phyloP scores from a whole-genome alignment of 2,888 invertebrate species.

The Gastracanthus pulcherrimus region DNA sequence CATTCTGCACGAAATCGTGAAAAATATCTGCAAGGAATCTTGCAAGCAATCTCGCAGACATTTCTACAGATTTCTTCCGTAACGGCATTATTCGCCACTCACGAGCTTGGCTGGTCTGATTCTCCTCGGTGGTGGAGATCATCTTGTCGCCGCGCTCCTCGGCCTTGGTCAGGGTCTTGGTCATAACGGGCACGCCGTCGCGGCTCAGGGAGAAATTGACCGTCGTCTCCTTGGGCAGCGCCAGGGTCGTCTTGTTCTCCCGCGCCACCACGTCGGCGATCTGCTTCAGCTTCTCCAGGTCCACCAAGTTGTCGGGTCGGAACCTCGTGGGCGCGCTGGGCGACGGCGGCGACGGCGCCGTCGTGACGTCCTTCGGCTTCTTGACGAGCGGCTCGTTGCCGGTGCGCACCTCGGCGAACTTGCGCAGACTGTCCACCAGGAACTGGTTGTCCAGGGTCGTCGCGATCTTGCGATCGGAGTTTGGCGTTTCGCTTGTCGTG shows the following conservation, averaged over 20 bases:
- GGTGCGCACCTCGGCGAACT: constrained; percentile 68
- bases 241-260: constrained; percentile 62
- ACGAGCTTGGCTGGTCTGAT: constrained; percentile 40
- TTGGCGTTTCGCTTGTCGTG: constrained; percentile 20
- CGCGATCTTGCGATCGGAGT: constrained; percentile 70
- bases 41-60: too few relatives aligned
- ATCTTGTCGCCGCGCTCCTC: constrained; percentile 65
- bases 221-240: constrained; percentile 62
- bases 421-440: constrained; percentile 68
- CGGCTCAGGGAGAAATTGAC: constrained; percentile 81
- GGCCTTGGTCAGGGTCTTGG: constrained; percentile 82
- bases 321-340: background rate
- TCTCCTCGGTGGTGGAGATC: constrained; percentile 64
- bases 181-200: constrained; percentile 83
- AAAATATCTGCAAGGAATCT: too few relatives aligned
- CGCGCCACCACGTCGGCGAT: constrained; percentile 68
- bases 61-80: too few relatives aligned
- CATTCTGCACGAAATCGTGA: too few relatives aligned
- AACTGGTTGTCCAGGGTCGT: constrained; percentile 58
- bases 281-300: constrained; percentile 71
- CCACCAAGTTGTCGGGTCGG: constrained; percentile 16
- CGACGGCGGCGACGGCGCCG: background rate
- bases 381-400: constrained; percentile 59
- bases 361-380: constrained; percentile 38
- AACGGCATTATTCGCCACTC: too few relatives aligned